Evolutionary conservation across 2,888 invertebrate genomes (phyloP).

Genomic region (Caenorhabditis zanzibari): DNA sequence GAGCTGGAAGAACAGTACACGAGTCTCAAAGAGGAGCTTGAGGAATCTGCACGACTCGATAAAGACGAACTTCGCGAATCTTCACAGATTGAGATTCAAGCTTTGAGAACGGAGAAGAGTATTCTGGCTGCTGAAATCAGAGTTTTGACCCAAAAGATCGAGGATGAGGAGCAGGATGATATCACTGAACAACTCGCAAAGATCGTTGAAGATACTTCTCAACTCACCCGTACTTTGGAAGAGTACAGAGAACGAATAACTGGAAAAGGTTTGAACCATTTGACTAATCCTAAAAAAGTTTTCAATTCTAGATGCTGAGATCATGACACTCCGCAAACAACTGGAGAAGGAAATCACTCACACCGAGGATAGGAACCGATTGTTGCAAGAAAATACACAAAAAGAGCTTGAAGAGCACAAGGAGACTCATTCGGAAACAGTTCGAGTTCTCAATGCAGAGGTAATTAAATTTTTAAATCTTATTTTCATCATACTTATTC

Average conservation of each 20-base stretch:
- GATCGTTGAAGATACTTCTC: slow-evolving; percentile 71
- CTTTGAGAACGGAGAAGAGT: slow-evolving; percentile 74
- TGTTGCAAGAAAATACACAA: slow-evolving; percentile 67
- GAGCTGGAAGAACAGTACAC: slow-evolving; percentile 83
- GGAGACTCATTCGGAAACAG: slow-evolving; percentile 66
- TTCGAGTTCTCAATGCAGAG: slow-evolving; percentile 54
- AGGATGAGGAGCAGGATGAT: slow-evolving; percentile 69
- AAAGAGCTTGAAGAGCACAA: slow-evolving; percentile 68
- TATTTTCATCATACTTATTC: slow-evolving; percentile 4
- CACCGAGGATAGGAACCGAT: slow-evolving; percentile 71
- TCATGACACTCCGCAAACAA: slow-evolving; percentile 65
- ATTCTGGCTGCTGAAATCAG: slow-evolving; percentile 76
- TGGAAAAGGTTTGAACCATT: slow-evolving; percentile 59
- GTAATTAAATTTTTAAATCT: slow-evolving; percentile 1
- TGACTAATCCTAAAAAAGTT: background rate
- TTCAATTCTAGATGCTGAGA: slow-evolving; percentile 67
- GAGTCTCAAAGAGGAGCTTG: slow-evolving; percentile 79
- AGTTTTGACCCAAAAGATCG: slow-evolving; percentile 72
- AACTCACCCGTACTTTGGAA: slow-evolving; percentile 67
- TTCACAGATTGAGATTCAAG: slow-evolving; percentile 78
- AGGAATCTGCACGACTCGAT: slow-evolving; percentile 74
- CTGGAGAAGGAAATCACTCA: slow-evolving; percentile 71
- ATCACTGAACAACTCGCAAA: slow-evolving; percentile 70
- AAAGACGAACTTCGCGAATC: slow-evolving; percentile 76
- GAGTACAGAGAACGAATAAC: slow-evolving; percentile 69